phyloP scores from a whole-genome alignment of 2,888 invertebrate species.

The Ectemnius continuus region DNA sequence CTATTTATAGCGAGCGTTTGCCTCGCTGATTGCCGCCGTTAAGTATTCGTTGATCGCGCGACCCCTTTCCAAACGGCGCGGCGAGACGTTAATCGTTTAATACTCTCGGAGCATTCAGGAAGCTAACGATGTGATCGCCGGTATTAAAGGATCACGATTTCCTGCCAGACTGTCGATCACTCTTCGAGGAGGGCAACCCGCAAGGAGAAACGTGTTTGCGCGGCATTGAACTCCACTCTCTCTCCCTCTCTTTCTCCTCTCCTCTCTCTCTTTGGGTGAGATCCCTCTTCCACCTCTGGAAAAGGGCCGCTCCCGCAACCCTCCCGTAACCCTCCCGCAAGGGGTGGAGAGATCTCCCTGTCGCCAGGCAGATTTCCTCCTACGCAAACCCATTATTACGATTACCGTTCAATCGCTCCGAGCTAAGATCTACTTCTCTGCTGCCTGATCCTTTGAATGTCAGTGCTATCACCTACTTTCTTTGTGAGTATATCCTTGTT shows the following conservation, averaged over 20 bases:
- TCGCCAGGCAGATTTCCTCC: conserved; percentile 46
- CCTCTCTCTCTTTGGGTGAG: not conserved
- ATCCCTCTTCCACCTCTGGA: conserved; percentile 1
- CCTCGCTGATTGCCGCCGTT: too few relatives aligned
- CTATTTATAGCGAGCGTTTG: too few relatives aligned
- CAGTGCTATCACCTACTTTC: too few relatives aligned
- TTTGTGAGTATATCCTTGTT: too few relatives aligned
- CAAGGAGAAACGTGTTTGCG: conserved; percentile 46
- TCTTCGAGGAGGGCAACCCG: not conserved
- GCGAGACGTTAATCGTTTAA: conserved; percentile 14
- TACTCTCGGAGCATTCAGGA: not conserved
- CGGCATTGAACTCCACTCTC: conserved; percentile 52
- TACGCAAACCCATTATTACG: conserved; percentile 64
- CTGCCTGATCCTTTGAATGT: too few relatives aligned
- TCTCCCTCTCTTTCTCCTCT: conserved; percentile 16
- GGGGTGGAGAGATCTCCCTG: not conserved
- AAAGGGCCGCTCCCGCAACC: not conserved
- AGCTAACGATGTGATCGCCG: conserved; percentile 3
- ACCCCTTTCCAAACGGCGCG: conserved; percentile 44
- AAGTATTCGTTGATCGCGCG: conserved; percentile 31
- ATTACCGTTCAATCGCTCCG: too few relatives aligned
- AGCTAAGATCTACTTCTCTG: too few relatives aligned
- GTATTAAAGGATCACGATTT: conserved; percentile 7
- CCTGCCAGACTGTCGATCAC: not conserved
- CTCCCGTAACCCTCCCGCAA: not conserved